Evolutionary conservation across 2,888 invertebrate species (phyloP), one percentile per base, ranked within the genome.

Genomic region (Trilocha varians): DNA sequence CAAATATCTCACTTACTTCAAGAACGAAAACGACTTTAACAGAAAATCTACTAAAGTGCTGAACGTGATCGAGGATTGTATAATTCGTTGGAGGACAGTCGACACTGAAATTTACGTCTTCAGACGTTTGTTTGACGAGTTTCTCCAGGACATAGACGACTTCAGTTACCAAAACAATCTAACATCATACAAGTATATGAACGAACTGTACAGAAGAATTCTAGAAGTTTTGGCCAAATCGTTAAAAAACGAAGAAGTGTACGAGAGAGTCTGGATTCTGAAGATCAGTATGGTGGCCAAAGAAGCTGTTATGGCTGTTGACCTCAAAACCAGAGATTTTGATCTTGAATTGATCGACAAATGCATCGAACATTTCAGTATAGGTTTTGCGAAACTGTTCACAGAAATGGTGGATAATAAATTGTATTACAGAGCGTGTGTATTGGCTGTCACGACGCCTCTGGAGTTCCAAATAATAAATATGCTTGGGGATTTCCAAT

Each of bases 251-350:
- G 41, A 59, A 32, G 53, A 62, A 37, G 53, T 54, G 13, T 70
- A 68, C 42, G 44, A 54, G 5, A 18, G 40, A n/a, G 13, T 56
- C n/a, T 70, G 65, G 71, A 44, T 55, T 9, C 45, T 70, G 34
- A 41, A 48, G 17, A 34, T 69, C 5, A 43, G 50, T 5, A 46
- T 64, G 8, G 42, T 55, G 13, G 42, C 40, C 5, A 52, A 57
- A 39, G 55, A 53, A 41, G 42, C 50, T 4, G 38, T 53, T 11
- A 39, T 47, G 6, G 41, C 45, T 1, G 40, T 32, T 11, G 45
- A 39, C 17, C 16, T 13, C 1, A 41, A 47, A 42, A 37, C 38
- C 32, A 16, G 25, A 1, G 25, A 25, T 6, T 25, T 25, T 11
- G 4, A 25, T 11, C 6, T 25, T 25, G 25, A 25, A 9, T 25